A percentile compares a stretch with the other conserved stretches of the same genome.
phyloP scores from a whole-genome alignment of 2,113 vertebrate species.

The Pterocles burchelli region DNA sequence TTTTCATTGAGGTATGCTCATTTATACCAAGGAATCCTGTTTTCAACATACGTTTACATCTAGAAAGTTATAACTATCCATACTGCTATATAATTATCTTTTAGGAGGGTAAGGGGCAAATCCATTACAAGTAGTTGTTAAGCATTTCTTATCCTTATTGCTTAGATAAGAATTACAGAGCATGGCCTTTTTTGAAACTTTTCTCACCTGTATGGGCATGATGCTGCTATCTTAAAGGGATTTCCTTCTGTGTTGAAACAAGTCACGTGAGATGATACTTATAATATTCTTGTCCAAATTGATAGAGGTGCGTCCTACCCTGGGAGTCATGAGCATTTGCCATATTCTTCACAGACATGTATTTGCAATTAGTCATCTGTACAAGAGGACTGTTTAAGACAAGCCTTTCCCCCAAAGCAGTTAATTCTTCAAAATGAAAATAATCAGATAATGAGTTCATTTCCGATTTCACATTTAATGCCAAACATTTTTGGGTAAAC shows the following conservation, averaged over 20 bases:
- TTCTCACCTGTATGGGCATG: background rate
- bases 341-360: constrained; percentile 8
- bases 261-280: background rate
- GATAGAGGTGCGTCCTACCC: background rate
- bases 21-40: background rate
- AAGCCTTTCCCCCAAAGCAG: constrained; percentile 68
- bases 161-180: background rate
- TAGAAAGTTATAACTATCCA: background rate
- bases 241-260: constrained; percentile 39
- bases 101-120: background rate
- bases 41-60: background rate
- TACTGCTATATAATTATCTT: background rate
- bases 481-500: constrained; percentile 77
- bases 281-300: background rate
- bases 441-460: constrained; percentile 82
- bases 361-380: constrained; percentile 69
- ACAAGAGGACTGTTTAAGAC: constrained; percentile 57
- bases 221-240: background rate
- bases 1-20: background rate
- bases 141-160: background rate
- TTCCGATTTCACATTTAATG: constrained; percentile 77
- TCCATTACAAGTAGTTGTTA: background rate
- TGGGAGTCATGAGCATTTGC: background rate
- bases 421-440: constrained; percentile 80
- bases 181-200: background rate